These are phyloP conservation scores for Salticus scenicus DNA, from an alignment of 2,888 invertebrate genomes.

Conservation along the genomic window DNA sequence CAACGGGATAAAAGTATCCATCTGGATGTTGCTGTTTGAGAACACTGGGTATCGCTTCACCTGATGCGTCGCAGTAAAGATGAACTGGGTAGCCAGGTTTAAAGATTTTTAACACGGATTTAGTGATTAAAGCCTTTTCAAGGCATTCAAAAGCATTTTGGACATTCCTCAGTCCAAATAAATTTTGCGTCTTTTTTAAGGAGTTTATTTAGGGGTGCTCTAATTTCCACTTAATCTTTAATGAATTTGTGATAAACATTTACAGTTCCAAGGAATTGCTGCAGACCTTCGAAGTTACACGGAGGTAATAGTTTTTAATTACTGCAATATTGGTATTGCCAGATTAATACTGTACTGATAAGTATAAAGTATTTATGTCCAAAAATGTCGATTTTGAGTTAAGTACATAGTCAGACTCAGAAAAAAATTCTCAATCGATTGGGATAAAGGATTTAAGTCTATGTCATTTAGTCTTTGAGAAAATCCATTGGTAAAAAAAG, in stretches of 20 bases:
- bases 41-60: not conserved
- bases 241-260: constrained; percentile 21
- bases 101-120: not conserved
- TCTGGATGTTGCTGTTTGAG: not conserved
- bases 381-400: too few species aligned
- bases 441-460: too few species aligned
- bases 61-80: not conserved
- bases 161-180: too few species aligned
- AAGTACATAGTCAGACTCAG: too few species aligned
- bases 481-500: too few species aligned
- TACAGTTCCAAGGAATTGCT: not conserved
- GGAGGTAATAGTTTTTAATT: not conserved
- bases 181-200: too few species aligned
- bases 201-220: constrained; percentile 7
- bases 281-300: not conserved
- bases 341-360: too few species aligned
- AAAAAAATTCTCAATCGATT: too few species aligned
- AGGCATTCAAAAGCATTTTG: too few species aligned
- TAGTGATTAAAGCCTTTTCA: not conserved
- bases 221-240: not conserved
- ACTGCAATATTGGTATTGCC: too few species aligned
- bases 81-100: not conserved
- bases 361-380: too few species aligned
- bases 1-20: not conserved
- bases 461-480: too few species aligned